A percentile compares a stretch with the other conserved stretches of the same genome.
These are phyloP conservation scores for Noctuana brunneofusca DNA, from an alignment of 2,888 invertebrate genomes.

Conservation along the genomic window DNA sequence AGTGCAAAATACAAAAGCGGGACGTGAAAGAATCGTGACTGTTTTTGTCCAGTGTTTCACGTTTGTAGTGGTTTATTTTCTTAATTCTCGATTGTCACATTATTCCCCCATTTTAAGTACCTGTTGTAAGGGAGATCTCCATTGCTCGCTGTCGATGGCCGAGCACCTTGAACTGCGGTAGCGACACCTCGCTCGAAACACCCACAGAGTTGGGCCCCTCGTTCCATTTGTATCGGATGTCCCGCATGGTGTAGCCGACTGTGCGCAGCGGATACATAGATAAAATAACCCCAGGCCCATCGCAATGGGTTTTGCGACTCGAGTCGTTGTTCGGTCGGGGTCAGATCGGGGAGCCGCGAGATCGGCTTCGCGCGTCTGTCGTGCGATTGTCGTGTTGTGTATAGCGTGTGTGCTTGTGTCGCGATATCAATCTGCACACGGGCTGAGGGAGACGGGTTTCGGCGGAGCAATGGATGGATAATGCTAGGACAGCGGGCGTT, in stretches of 20 bases:
- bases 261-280: conserved; percentile 82
- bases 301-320: conserved; percentile 80
- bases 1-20: conserved; percentile 81
- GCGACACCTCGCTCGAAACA: conserved; percentile 97
- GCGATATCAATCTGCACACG: conserved; percentile 73
- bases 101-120: conserved; percentile 83
- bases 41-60: conserved; percentile 77
- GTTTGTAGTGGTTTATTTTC: conserved; percentile 52
- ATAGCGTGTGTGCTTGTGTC: conserved; percentile 78
- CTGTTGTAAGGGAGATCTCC: conserved; percentile 98
- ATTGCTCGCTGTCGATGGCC: conserved; percentile 97
- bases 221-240: conserved; percentile 98
- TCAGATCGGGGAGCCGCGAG: conserved; percentile 68
- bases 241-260: conserved; percentile 99
- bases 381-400: conserved; percentile 74
- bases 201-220: conserved; percentile 97
- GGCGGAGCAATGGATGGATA: conserved; percentile 70
- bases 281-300: conserved; percentile 81
- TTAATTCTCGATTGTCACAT: conserved; percentile 43
- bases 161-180: conserved; percentile 98
- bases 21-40: conserved; percentile 79
- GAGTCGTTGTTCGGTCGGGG: conserved; percentile 76
- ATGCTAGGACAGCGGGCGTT: conserved; percentile 69
- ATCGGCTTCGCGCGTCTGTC: conserved; percentile 68
- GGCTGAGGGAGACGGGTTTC: conserved; percentile 78